phyloP scores from a whole-genome alignment of 2,113 vertebrate genomes.

The Istiophorus platypterus region DNA sequence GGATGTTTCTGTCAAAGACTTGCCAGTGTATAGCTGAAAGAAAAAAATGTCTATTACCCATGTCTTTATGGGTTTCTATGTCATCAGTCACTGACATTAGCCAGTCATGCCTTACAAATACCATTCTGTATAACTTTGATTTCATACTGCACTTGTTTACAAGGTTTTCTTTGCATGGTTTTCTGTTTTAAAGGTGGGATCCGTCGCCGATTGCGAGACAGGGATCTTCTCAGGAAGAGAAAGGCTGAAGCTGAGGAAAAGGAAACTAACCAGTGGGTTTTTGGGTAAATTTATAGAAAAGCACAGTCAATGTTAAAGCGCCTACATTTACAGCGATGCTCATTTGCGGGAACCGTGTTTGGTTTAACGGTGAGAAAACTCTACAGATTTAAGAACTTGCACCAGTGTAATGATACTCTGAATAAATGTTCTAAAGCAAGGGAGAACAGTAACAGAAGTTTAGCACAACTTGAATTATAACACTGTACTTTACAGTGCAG shows the following conservation, averaged over 20 bases:
- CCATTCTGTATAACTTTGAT: constrained; percentile 4
- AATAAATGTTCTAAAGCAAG: not conserved
- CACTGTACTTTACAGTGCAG: constrained; percentile 7
- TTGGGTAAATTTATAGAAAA: constrained; percentile 85
- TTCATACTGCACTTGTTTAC: not conserved
- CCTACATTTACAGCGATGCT: constrained; percentile 8
- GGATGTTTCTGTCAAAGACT: not conserved
- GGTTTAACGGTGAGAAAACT: not conserved
- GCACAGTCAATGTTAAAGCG: constrained; percentile 14
- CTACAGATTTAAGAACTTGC: not conserved
- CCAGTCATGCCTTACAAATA: not conserved
- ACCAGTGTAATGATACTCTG: not conserved
- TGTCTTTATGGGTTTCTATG: constrained; percentile 4
- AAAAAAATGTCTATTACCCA: not conserved
- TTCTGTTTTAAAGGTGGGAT: constrained; percentile 78
- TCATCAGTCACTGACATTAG: constrained; percentile 14
- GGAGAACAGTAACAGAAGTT: not conserved
- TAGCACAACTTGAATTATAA: not conserved
- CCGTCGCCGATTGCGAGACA: constrained; percentile 86
- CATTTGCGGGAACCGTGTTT: not conserved
- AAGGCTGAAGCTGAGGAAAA: constrained; percentile 90
- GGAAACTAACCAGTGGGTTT: constrained; percentile 88
- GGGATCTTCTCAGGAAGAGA: constrained; percentile 90
- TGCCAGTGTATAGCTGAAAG: not conserved
- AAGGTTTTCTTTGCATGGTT: constrained; percentile 30